Base-by-base conservation (phyloP, 1,140 invertebrate genomes). In the Onthophagus taurus region DNA sequence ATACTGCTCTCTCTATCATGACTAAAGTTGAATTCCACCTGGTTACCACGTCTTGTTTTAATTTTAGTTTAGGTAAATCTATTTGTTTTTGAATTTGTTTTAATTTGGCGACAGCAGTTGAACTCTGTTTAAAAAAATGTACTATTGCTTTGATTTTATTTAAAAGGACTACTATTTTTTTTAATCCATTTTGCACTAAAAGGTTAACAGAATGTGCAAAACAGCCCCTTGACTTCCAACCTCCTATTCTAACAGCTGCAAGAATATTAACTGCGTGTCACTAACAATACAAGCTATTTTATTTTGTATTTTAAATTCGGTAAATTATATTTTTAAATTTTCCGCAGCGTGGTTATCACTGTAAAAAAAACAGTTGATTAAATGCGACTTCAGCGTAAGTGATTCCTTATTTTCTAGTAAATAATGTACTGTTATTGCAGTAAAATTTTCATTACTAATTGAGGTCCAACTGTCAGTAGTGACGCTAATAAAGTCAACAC, bases 181-280 rank as follows among this genome's bases (percentile, higher is more conserved):
- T n/a, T 7, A 41, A 12, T n/a, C 8, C 16, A 14, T 47, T 11
- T 11, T 29, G 42, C n/a, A 49, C 49, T 3, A 48, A 19, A 31
- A 51, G 42, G 45, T 51, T 48, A 9, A 51, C 12, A 21, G 47
- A 43, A 14, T 51, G 43, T 13, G 50, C 50, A 16, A 49, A 13
- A 39, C 43, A 51, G n/a, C 37, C 12, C 3, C 45, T 38, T 45
- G 45, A 43, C 14, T 45, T 29, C 11, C n/a, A 45, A 20, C 17
- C 17, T n/a, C 29, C 38, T 44, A 49, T 18, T 41, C 43, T 4
- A 19, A 45, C n/a, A 7, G 34, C 34, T 4, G 34, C 34, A 3
- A n/a, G 4, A 6, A 36, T 36, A 19, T 36, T 36, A 13, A 11
- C 14, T 13, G 34, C 34, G 18, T 36, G 18, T 17, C 4, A 36